Base-by-base conservation (phyloP, 2,797 vertebrate species). In the Hipposideros larvatus region DNA sequence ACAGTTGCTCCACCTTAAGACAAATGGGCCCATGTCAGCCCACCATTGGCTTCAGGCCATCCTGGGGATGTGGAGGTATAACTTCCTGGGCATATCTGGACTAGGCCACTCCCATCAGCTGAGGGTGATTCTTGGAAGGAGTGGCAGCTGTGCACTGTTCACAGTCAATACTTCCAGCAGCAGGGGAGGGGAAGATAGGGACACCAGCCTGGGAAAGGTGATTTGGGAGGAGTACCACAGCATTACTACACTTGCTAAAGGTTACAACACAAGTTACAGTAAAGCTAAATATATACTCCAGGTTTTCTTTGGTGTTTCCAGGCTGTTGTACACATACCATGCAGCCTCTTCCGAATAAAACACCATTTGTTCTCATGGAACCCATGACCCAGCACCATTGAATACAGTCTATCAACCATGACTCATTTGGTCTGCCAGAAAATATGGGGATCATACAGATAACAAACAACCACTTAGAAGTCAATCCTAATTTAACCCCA, bases 261-360 rank as follows among this genome's bases (percentile, higher is more conserved):
- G n/a, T 59, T 55, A 2, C 15, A 10, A 16, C 18, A 0, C 48
- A 3, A 34, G 31, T 34, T 13, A 14, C 0, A 34, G 28, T 15
- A 48, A 14, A 88, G 18, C 61, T 31, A 18, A 37, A 41, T 57
- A 5, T 15, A 41, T 8, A 4, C 7, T 18, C 43, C 21, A 26
- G 55, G 11, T 43, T 78, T 34, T 77, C 75, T 66, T 80, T 80
- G 34, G 31, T 92, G 63, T 43, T 94, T 78, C 63, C 41, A 31
- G 73, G 57, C 68, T 31, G 1, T 55, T 68, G 8, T 2, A 16
- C 4, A 18, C 3, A 9, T 21, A 21, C 65, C 79, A 68, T 6
- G 2, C 1, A 28, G 55, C 63, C 83, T 94, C 90, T 59, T 92
- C 74, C 74, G n/a, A n/a, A 83, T 75, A 79, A 94, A 37, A 83